phyloP scores from a whole-genome alignment of 2,888 invertebrate species.

The Meiosimyza platycephala region DNA sequence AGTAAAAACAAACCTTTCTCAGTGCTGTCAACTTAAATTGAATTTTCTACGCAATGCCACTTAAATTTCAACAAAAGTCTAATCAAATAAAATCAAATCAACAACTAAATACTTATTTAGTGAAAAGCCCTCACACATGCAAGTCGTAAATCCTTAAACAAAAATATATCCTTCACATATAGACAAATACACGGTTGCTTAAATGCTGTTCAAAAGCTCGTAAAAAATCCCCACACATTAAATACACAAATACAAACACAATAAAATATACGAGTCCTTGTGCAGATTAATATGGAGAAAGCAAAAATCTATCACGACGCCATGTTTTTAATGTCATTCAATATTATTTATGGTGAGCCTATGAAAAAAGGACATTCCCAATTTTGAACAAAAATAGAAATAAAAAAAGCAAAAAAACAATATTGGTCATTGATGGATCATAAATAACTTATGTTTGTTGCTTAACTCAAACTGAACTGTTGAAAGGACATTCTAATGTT shows the following conservation, averaged over 20 bases:
- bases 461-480: not conserved
- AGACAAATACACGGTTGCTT: not conserved
- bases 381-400: not conserved
- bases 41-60: not conserved
- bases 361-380: slow-evolving; percentile 15
- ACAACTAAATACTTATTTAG: slow-evolving; percentile 28
- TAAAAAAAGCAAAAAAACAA: slow-evolving; percentile 12
- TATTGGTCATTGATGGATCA: slow-evolving; percentile 39
- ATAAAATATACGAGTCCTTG: slow-evolving; percentile 6
- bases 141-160: too few relatives aligned
- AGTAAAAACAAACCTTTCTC: not conserved
- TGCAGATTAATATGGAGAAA: not conserved
- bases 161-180: not conserved
- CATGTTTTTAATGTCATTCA: slow-evolving; percentile 32
- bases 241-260: slow-evolving; percentile 16
- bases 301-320: slow-evolving; percentile 31
- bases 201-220: slow-evolving; percentile 19
- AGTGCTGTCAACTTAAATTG: slow-evolving; percentile 19
- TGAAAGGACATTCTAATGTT: not conserved
- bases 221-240: slow-evolving; percentile 21
- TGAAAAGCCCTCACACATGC: too few relatives aligned
- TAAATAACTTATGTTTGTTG: slow-evolving; percentile 40
- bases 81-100: slow-evolving; percentile 35
- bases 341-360: slow-evolving; percentile 34
- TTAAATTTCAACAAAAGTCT: slow-evolving; percentile 21